Base-by-base conservation (phyloP, 2,797 vertebrate species). In the Falco concolor region DNA sequence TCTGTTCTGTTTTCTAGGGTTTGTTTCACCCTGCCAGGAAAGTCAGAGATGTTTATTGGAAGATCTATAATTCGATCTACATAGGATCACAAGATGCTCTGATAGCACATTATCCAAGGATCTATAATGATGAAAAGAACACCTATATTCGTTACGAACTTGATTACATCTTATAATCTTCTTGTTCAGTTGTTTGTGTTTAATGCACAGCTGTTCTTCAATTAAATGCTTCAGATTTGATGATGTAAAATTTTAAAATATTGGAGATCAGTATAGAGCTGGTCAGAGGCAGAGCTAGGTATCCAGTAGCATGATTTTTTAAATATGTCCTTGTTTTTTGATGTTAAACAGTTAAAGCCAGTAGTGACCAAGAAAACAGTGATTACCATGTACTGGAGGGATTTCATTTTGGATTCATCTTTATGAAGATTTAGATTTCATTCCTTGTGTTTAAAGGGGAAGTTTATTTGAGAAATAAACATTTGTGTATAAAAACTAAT, bases 11-110 rank as follows among this genome's bases (percentile, higher is more conserved):
- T 90, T 95, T 83, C 18, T 94, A 99, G 99, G 99, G 99, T 90
- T 98, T 99, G 96, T 99, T 99, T 97, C 99, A 99, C 89, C 99
- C 99, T 38, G 99, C 99, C 95, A 98, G 99, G 86, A 99, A 99
- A 97, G 99, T 99, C 92, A 98, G 99, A 94, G 99, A 99, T 12
- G 99, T 99, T 28, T 99, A 99, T 96, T 99, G 99, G 99, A 99
- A 99, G 98, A 99, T 99, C 61, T 99, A 99, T 97, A 99, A 99
- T 96, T 99, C 99, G 25, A 99, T 99, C 97, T 99, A 99, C 97
- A 99, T 99, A 1, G 99, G 99, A 65, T 99, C 99, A 10, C 99
- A 99, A 96, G 99, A 99, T 59, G 99, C 99, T 63, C 98, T 99
- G 92, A 99, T 99, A 84, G 99, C 99, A 74, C 99, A 99, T 97